These are phyloP conservation scores for Eira barbara DNA, from an alignment of 2,113 vertebrate genomes.

Conservation along the genomic window DNA sequence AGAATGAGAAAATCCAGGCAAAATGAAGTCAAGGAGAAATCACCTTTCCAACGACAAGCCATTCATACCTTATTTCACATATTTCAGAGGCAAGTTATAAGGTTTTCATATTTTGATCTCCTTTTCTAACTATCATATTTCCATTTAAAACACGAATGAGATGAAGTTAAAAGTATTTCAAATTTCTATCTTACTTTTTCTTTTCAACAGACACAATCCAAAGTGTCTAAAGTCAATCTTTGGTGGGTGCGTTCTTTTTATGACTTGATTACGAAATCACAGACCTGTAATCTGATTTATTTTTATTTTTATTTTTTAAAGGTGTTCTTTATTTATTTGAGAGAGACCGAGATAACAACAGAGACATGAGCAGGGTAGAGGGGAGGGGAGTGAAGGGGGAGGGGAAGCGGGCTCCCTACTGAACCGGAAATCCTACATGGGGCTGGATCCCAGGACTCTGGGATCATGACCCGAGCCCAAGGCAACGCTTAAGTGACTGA, in stretches of 20 bases:
- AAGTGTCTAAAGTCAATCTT: background rate
- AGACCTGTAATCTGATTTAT: background rate
- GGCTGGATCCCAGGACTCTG: background rate
- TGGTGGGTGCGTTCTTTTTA: background rate
- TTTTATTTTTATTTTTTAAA: background rate
- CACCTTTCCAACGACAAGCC: background rate
- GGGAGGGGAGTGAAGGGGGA: too few relatives aligned
- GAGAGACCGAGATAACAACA: background rate
- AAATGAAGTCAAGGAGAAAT: background rate
- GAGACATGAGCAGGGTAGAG: background rate
- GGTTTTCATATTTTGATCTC: rapidly evolving
- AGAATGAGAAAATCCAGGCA: background rate
- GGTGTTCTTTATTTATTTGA: background rate
- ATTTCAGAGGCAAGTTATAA: background rate
- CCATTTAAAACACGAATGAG: background rate
- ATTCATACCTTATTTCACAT: rapidly evolving
- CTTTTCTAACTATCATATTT: background rate
- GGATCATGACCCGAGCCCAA: background rate
- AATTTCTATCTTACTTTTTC: background rate
- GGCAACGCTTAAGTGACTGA: background rate
- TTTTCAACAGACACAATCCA: background rate
- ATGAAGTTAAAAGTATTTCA: background rate
- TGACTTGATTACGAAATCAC: background rate
- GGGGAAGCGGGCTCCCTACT: background rate
- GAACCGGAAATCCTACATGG: too few relatives aligned